Evolutionary conservation across 2,113 vertebrate genomes (phyloP).

Genomic region (Petromus typicus): DNA sequence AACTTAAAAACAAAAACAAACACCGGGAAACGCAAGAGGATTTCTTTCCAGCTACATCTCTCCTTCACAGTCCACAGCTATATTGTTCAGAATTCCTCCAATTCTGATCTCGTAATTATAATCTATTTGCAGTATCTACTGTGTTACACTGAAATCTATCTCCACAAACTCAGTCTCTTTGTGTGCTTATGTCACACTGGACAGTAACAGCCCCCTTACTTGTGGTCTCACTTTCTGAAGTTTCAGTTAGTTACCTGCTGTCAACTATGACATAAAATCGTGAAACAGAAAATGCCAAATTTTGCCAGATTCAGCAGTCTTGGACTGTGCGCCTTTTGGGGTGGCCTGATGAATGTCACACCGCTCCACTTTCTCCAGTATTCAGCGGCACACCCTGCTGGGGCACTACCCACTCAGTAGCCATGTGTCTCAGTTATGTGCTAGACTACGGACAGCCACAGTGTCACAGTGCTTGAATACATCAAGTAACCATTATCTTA

Average conservation of each 20-base stretch:
- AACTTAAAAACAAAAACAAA: too few species aligned
- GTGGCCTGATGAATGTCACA: background rate
- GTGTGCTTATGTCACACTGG: background rate
- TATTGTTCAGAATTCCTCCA: background rate
- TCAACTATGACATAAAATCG: background rate
- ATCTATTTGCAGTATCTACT: constrained; percentile 27
- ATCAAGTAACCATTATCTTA: background rate
- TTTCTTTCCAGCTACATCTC: background rate
- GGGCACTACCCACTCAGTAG: too few species aligned
- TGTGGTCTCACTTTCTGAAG: background rate
- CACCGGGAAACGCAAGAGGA: background rate
- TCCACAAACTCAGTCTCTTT: background rate
- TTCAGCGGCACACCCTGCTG: background rate
- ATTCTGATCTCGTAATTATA: background rate
- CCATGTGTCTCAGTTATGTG: background rate
- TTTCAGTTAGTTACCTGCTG: background rate
- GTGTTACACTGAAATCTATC: background rate
- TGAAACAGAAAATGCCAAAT: background rate
- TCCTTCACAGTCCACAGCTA: background rate
- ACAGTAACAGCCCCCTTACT: background rate
- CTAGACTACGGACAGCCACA: background rate
- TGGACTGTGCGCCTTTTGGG: background rate
- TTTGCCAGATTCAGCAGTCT: background rate
- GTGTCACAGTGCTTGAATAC: background rate
- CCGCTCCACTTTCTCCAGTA: background rate